Percentiles rank a stretch among this genome's conserved stretches.
Conservation (phyloP, 1,140 invertebrate species). For the Chelonus insularis region DNA sequence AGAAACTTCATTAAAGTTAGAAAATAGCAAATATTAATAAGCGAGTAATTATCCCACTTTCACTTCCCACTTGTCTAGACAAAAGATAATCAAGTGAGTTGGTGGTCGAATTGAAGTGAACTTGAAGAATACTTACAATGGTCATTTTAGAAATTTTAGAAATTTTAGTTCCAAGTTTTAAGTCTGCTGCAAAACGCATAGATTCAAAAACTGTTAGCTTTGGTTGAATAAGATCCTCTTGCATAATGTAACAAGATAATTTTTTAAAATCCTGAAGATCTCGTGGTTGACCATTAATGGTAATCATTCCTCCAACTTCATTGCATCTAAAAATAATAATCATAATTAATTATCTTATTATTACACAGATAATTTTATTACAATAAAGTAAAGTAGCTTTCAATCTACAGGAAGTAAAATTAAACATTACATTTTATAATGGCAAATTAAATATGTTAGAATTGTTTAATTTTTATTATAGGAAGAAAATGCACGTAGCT, state of each 20-base stretch:
- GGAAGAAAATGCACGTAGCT: no score
- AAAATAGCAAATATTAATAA: background rate
- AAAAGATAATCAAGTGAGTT: background rate
- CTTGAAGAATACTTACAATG: conserved; percentile 65
- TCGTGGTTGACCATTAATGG: conserved; percentile 75
- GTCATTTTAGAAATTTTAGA: conserved; percentile 67
- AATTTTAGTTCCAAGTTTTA: conserved; percentile 78
- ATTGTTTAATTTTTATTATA: no score
- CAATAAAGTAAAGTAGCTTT: no score
- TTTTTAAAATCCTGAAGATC: conserved; percentile 80
- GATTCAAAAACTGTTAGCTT: conserved; percentile 83
- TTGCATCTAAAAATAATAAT: conserved; percentile 55
- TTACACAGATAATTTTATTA: no score
- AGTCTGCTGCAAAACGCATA: conserved; percentile 82
- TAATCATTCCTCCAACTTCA: conserved; percentile 66
- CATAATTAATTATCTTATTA: no score
- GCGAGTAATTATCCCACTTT: background rate
- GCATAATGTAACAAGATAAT: conserved; percentile 93
- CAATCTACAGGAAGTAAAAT: no score
- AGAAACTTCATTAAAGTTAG: no score
- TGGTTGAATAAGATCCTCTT: conserved; percentile 85
- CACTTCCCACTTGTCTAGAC: background rate
- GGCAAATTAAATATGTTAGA: no score
- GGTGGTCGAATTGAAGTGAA: background rate
- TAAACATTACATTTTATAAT: no score